Percentiles rank a stretch among this genome's conserved stretches.
phyloP scores from a whole-genome alignment of 2,113 vertebrate species.

The Grus americana region DNA sequence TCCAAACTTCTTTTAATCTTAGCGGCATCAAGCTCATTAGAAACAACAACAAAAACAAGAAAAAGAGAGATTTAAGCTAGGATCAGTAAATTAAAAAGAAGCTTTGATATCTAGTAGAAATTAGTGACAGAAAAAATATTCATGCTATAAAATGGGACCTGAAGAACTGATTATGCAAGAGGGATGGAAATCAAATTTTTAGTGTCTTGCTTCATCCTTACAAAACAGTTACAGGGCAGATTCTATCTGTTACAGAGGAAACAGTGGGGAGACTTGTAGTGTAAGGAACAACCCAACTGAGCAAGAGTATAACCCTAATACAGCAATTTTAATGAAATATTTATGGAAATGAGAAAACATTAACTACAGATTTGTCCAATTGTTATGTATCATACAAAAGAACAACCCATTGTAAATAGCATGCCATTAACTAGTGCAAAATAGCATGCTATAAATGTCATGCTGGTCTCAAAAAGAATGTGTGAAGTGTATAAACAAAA shows the following conservation, averaged over 20 bases:
- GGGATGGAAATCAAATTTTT: neutral
- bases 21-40: constrained; percentile 23
- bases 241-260: neutral
- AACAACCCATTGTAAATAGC: neutral
- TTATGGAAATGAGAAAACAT: neutral
- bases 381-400: neutral
- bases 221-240: neutral
- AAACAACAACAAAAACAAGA: neutral
- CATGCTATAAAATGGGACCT: neutral
- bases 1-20: constrained; percentile 9
- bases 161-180: neutral
- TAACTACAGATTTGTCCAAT: neutral
- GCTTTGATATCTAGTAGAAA: constrained; percentile 26
- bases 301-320: neutral
- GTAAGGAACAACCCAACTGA: neutral
- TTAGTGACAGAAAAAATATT: neutral
- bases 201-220: neutral
- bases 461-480: neutral
- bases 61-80: neutral
- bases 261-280: neutral
- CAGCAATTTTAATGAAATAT: neutral
- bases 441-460: neutral
- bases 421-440: neutral
- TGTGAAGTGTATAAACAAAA: neutral
- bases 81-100: constrained; percentile 3